Percentiles rank a stretch among this genome's conserved stretches.
Evolutionary conservation across 2,797 vertebrate species (phyloP).

Genomic region (Chloroceryle amazona): DNA sequence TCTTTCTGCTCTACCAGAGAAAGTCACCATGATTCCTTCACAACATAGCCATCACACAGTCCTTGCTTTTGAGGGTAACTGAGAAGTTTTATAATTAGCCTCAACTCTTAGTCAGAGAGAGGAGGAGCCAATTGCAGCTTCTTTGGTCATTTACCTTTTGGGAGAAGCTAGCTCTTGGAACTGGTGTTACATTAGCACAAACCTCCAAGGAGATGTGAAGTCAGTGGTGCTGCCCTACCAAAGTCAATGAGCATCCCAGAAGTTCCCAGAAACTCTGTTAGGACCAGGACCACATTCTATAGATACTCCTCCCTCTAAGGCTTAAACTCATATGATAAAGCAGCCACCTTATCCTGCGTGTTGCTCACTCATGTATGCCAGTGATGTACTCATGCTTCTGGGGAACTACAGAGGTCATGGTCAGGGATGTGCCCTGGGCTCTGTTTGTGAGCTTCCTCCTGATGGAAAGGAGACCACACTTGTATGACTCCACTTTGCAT

Average conservation of each 20-base stretch:
- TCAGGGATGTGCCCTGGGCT: rapidly evolving
- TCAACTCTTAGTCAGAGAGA: neutral
- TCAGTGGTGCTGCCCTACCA: neutral
- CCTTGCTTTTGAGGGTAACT: neutral
- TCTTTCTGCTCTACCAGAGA: neutral
- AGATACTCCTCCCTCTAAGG: neutral
- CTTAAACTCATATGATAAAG: neutral
- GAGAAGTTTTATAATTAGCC: neutral
- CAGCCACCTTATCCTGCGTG: neutral
- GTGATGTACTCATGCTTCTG: rapidly evolving
- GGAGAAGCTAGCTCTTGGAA: neutral
- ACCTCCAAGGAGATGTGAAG: neutral
- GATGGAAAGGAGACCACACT: neutral
- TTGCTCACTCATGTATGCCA: neutral
- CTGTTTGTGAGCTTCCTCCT: neutral
- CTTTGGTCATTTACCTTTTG: rapidly evolving
- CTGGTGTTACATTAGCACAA: neutral
- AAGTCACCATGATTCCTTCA: neutral
- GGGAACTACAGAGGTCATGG: neutral
- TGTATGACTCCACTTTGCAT: neutral
- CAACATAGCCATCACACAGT: neutral
- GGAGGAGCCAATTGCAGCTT: neutral
- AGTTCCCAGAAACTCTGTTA: neutral
- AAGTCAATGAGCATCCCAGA: rapidly evolving
- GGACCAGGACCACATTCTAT: neutral